A percentile compares a stretch with the other conserved stretches of the same genome.
Conservation (phyloP, 2,888 invertebrate species). For the Ceramica pisi region DNA sequence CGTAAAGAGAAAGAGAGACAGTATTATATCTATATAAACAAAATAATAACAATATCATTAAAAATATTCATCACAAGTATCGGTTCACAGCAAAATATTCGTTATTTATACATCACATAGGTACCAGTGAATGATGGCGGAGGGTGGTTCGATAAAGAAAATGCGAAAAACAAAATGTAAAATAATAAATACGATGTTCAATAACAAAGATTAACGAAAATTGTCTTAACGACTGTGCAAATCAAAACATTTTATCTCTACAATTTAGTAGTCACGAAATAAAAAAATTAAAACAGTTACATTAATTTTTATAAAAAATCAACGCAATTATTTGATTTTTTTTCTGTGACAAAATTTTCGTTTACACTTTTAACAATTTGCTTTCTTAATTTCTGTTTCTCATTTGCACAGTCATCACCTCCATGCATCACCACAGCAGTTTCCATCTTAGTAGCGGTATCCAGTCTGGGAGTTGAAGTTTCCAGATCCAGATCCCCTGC, state of each 20-base stretch:
- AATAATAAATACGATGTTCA: constrained; percentile 62
- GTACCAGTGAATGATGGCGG: constrained; percentile 64
- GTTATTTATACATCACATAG: constrained; percentile 61
- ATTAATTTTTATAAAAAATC: constrained; percentile 59
- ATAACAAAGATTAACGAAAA: constrained; percentile 45
- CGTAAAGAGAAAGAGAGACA: constrained; percentile 62
- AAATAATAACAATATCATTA: constrained; percentile 64
- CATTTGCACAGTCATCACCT: constrained; percentile 66
- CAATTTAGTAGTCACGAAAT: constrained; percentile 8
- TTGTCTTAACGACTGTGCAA: constrained; percentile 55
- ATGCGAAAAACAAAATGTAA: constrained; percentile 38
- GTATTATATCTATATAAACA: constrained; percentile 65
- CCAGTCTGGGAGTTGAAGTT: constrained; percentile 88
- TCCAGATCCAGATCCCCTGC: constrained; percentile 82
- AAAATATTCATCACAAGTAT: constrained; percentile 68
- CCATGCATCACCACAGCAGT: constrained; percentile 61
- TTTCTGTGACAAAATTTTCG: background rate
- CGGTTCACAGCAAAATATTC: constrained; percentile 73
- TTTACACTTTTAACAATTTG: background rate
- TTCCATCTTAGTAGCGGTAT: constrained; percentile 81
- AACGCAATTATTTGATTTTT: constrained; percentile 37
- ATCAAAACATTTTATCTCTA: constrained; percentile 49
- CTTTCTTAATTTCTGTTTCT: constrained; percentile 32
- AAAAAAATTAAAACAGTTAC: constrained; percentile 29
- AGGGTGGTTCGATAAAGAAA: constrained; percentile 60